Evolutionary conservation across 2,888 invertebrate genomes (phyloP), one percentile per base, ranked within the genome.

Genomic region (Myopa tessellatipennis): DNA sequence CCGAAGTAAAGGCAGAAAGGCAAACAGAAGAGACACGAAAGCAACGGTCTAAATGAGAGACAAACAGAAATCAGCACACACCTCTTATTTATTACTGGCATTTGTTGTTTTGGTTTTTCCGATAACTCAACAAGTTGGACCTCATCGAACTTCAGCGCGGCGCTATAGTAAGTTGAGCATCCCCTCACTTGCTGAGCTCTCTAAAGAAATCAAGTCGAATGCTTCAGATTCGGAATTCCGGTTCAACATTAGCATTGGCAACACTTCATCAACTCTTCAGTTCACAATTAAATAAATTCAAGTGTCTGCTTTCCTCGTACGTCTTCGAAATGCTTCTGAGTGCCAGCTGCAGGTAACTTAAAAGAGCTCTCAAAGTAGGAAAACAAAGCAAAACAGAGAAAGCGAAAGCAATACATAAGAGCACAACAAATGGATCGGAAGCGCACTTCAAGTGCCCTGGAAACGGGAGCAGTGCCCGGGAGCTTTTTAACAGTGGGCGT

Each of bases 351-450:
- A 38, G 65, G 65, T 65, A 16, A 65, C 65, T 36, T 34, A 14
- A 10, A 4, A 36, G 65, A 65, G 38, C 16, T 10, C 14, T 65
- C 8, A 10, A 14, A 34, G 8, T 34, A 12, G 36, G 34, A 38
- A 55, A 65, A 14, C 65, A 65, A 65, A 65, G 36, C 36, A 26
- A 63, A 1, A 36, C 12, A 5, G 18, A 60, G 3, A 6, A 14
- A 55, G 16, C 55, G 55, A 14, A 63, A 26, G 34, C 65, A 38
- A 36, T 52, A 67, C 74, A 67, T 55, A 74, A 74, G 34, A 65
- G 52, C 74, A 50, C 50, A 74, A 65, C 74, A 74, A 74, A 74
- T 74, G 63, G 74, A 74, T 74, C 50, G 74, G 74, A 74, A 67
- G 67, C 67, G 52, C 52, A 52, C 74, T 65, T 65, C 52, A 74